phyloP scores from a whole-genome alignment of 2,888 invertebrate species.

The Apamea epomidion region DNA sequence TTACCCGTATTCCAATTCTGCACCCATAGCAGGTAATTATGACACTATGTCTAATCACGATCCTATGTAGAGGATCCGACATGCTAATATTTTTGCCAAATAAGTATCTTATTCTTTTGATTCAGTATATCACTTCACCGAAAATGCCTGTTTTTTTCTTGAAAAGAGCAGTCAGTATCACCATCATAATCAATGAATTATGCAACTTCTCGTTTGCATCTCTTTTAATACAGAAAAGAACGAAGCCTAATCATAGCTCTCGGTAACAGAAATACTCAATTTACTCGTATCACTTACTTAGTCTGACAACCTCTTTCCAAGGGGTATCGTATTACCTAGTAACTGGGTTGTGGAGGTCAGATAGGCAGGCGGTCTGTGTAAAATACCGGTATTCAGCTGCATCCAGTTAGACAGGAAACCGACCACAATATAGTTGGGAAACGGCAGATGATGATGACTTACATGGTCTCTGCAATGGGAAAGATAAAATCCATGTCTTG shows the following conservation, averaged over 20 bases:
- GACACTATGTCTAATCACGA: too few species aligned
- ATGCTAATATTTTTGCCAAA: too few species aligned
- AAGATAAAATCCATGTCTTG: slow-evolving; percentile 91
- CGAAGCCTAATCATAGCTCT: not conserved
- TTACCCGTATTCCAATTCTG: too few species aligned
- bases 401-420: not conserved
- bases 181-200: too few species aligned
- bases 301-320: not conserved
- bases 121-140: too few species aligned
- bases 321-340: not conserved
- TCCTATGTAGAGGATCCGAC: too few species aligned
- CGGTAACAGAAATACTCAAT: not conserved
- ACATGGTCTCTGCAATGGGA: slow-evolving; percentile 92
- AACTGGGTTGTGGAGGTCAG: not conserved
- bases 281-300: not conserved
- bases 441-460: slow-evolving; percentile 64
- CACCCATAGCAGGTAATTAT: too few species aligned
- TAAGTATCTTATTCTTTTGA: too few species aligned
- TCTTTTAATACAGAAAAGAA: not conserved
- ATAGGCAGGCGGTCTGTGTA: not conserved
- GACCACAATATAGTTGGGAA: not conserved
- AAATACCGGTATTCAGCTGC: not conserved
- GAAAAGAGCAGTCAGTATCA: too few species aligned
- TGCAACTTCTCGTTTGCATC: too few species aligned
- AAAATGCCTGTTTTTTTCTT: too few species aligned